A percentile compares a stretch with the other conserved stretches of the same genome.
Conservation (phyloP, 2,888 invertebrate species). For the Pandemis corylana region DNA sequence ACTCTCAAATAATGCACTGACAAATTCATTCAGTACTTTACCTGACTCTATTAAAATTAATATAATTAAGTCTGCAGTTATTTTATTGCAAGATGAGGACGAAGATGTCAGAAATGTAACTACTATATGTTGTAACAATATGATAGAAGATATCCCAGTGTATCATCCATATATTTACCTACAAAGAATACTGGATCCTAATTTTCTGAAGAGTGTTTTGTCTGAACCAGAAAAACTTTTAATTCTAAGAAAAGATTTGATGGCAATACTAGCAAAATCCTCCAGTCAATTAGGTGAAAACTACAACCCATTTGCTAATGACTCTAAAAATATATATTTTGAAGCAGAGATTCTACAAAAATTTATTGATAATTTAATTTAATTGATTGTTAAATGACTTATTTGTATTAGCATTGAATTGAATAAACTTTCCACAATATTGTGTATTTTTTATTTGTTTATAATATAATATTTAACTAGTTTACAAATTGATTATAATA, state of each 20-base stretch:
- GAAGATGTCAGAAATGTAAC: conserved; percentile 75
- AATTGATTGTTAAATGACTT: background rate
- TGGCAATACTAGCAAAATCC: conserved; percentile 49
- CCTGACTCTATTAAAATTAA: conserved; percentile 62
- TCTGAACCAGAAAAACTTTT: conserved; percentile 51
- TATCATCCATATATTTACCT: conserved; percentile 69
- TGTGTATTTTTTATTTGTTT: conserved; percentile 18
- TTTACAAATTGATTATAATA: conserved; percentile 46
- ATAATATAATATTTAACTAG: conserved; percentile 41
- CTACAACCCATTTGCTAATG: conserved; percentile 82
- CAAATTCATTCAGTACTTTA: conserved; percentile 54
- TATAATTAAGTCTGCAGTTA: conserved; percentile 69
- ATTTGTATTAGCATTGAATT: conserved; percentile 2
- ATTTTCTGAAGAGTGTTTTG: conserved; percentile 60
- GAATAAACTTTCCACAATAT: conserved; percentile 21
- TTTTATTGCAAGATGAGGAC: conserved; percentile 84
- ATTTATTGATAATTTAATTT: conserved; percentile 54
- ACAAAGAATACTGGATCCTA: conserved; percentile 57
- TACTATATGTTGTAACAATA: conserved; percentile 63
- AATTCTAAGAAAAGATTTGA: conserved; percentile 56
- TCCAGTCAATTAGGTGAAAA: conserved; percentile 54
- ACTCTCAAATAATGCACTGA: conserved; percentile 72
- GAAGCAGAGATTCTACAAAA: conserved; percentile 71
- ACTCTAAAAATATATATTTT: conserved; percentile 78
- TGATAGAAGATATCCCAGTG: conserved; percentile 47